These are phyloP conservation scores for Tretioscincus oriximinensis DNA, from an alignment of 2,113 vertebrate species.

Conservation along the genomic window DNA sequence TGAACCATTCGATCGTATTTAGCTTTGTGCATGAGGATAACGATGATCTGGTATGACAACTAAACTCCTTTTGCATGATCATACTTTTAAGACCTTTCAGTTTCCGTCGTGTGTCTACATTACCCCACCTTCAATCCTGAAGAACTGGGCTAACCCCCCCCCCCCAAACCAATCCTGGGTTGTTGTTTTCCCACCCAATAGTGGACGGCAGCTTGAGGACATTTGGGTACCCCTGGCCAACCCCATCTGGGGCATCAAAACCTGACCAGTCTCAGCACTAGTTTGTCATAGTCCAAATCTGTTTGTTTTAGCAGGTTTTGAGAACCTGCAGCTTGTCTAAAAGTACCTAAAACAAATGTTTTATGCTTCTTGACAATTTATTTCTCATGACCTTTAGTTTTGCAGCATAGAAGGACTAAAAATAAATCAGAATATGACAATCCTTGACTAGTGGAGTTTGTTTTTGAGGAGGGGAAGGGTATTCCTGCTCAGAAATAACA, in stretches of 20 bases:
- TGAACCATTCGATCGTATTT: neutral
- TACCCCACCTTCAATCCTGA: too few species aligned
- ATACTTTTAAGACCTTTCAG: neutral
- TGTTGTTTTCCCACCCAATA: too few species aligned
- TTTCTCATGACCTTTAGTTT: slow-evolving; percentile 55
- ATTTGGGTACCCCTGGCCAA: neutral
- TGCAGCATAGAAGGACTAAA: slow-evolving; percentile 41
- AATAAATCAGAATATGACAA: slow-evolving; percentile 45
- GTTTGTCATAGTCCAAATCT: neutral
- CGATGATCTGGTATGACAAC: neutral
- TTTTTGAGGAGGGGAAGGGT: neutral
- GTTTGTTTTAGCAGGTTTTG: neutral
- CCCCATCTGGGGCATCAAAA: neutral
- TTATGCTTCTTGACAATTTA: slow-evolving; percentile 45
- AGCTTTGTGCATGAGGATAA: neutral
- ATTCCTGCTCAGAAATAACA: accelerated
- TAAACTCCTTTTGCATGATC: neutral
- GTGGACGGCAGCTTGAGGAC: neutral
- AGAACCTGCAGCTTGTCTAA: neutral
- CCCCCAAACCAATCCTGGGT: too few species aligned
- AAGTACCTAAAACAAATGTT: slow-evolving; percentile 10
- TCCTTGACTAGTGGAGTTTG: neutral
- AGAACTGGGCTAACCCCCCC: too few species aligned
- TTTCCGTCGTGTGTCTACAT: too few species aligned
- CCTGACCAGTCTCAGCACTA: neutral